These are phyloP conservation scores for Podarcis lilfordi DNA, from an alignment of 2,797 vertebrate genomes.

Conservation along the genomic window DNA sequence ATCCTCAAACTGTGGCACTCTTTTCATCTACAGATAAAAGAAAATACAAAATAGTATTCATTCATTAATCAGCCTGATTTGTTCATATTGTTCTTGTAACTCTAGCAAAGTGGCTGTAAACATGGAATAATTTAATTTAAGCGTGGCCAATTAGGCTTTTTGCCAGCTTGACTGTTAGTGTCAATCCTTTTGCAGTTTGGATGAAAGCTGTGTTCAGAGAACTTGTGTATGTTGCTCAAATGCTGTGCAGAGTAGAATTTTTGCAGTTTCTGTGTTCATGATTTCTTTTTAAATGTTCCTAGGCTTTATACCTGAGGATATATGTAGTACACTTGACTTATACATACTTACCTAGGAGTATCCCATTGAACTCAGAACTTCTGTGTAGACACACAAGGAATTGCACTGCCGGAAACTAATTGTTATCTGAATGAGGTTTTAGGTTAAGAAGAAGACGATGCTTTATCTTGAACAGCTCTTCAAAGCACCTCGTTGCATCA, in stretches of 20 bases:
- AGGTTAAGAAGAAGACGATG: background rate
- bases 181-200: background rate
- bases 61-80: background rate
- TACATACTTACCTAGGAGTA: background rate
- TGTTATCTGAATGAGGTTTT: background rate
- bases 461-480: background rate
- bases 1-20: background rate
- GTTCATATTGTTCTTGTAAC: background rate
- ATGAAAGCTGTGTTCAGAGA: background rate
- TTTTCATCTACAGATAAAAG: background rate
- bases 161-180: background rate
- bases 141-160: background rate
- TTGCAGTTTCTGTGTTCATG: background rate
- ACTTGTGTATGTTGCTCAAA: background rate
- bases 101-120: background rate
- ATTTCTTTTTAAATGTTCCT: background rate
- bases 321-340: background rate
- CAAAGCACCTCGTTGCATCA: background rate
- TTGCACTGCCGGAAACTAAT: background rate
- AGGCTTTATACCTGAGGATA: background rate
- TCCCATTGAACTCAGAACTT: background rate
- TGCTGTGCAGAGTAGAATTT: background rate
- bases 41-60: background rate
- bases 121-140: background rate
- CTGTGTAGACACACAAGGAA: background rate